Evolutionary conservation across 1,140 invertebrate genomes (phyloP).

Genomic region (Leptopilina clavipes): DNA sequence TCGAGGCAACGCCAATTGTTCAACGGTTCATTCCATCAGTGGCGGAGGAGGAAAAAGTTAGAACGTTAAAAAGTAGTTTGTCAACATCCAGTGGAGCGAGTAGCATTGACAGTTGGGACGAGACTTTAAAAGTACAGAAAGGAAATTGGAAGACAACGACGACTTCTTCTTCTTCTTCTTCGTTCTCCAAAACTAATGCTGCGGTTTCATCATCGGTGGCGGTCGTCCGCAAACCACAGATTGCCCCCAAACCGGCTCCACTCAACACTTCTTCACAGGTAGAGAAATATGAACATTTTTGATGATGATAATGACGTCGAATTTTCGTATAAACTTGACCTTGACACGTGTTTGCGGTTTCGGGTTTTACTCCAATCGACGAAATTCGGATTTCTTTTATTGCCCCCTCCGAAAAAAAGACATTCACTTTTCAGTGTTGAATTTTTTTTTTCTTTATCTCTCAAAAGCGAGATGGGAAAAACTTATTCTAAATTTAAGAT

Average conservation of each 20-base stretch:
- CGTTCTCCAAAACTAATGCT: constrained; percentile 36
- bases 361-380: neutral
- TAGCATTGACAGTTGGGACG: constrained; percentile 62
- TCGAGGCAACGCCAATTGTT: constrained; percentile 57
- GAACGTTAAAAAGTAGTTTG: constrained; percentile 12
- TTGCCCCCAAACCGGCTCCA: constrained; percentile 7
- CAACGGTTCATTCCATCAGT: constrained; percentile 48
- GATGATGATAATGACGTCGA: neutral
- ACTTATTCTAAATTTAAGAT: no score
- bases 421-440: no score
- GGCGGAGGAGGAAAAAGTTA: constrained; percentile 40
- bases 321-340: neutral
- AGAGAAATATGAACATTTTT: neutral
- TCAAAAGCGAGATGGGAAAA: no score
- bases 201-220: constrained; percentile 23
- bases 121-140: constrained; percentile 44
- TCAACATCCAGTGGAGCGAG: constrained; percentile 43
- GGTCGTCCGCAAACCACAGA: constrained; percentile 16
- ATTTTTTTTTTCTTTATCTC: no score
- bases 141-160: constrained; percentile 39
- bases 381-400: neutral
- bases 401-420: no score
- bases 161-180: neutral
- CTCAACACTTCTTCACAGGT: constrained; percentile 25
- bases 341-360: constrained; percentile 28